These are phyloP conservation scores for Rhyacichthys aspro DNA, from an alignment of 2,797 vertebrate species.

Conservation along the genomic window DNA sequence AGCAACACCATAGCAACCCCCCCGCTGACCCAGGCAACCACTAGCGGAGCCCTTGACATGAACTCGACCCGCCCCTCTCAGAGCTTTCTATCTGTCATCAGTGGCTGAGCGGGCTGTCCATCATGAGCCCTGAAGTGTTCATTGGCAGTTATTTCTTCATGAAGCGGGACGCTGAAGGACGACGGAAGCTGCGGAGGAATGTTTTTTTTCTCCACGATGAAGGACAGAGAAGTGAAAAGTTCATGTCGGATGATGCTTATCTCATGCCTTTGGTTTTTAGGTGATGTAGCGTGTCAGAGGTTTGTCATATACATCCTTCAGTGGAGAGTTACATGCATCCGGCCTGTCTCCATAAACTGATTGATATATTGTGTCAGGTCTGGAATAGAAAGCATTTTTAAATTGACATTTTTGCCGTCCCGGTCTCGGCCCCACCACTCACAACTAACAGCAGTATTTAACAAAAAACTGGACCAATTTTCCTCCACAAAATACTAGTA, in stretches of 20 bases:
- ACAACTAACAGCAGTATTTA: too few species aligned
- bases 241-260: conserved; percentile 10
- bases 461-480: too few species aligned
- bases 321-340: conserved; percentile 35
- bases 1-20: conserved; percentile 59
- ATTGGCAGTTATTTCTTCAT: conserved; percentile 57
- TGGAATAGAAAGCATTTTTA: too few species aligned
- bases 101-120: conserved; percentile 57
- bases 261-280: conserved; percentile 23
- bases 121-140: conserved; percentile 54
- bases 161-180: conserved; percentile 44
- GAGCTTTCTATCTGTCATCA: conserved; percentile 59
- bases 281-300: conserved; percentile 13
- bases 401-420: too few species aligned
- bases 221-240: conserved; percentile 12
- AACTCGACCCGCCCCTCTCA: conserved; percentile 52
- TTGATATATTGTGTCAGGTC: too few species aligned
- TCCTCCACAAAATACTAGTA: too few species aligned
- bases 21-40: conserved; percentile 34
- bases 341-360: neutral
- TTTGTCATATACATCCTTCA: conserved; percentile 27
- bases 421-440: too few species aligned
- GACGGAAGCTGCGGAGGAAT: conserved; percentile 25
- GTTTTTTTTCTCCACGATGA: conserved; percentile 8
- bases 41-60: conserved; percentile 60